Conservation (phyloP, 2,113 vertebrate species). For the Charadrius vociferus region DNA sequence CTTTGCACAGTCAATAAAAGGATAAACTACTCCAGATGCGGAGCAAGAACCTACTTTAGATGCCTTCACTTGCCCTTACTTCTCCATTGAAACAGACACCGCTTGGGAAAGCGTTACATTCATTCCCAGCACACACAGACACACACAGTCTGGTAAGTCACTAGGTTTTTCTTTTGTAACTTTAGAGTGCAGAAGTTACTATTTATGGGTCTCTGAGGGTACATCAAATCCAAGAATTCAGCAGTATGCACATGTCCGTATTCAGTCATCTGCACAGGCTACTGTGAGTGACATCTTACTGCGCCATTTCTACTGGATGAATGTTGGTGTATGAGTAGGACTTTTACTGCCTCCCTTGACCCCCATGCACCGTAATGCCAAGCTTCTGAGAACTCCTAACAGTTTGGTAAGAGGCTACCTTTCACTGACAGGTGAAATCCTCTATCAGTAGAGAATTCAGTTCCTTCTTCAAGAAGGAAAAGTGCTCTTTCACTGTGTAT, state of each 20-base stretch:
- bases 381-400: neutral
- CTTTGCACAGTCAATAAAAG: neutral
- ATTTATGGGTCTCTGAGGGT: neutral
- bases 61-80: neutral
- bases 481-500: neutral
- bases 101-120: neutral
- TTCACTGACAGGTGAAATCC: neutral
- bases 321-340: neutral
- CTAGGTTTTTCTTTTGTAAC: neutral
- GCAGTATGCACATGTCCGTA: neutral
- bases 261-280: neutral
- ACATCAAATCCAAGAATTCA: neutral
- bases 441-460: neutral
- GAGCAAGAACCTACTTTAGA: neutral
- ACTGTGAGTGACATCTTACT: neutral
- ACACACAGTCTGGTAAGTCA: neutral
- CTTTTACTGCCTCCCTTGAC: neutral
- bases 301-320: neutral
- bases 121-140: neutral
- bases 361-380: rapidly evolving
- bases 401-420: neutral
- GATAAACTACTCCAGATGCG: neutral
- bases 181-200: neutral
- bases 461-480: neutral
- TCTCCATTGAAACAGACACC: neutral